Evolutionary conservation across 2,888 invertebrate genomes (phyloP), one percentile per base, ranked within the genome.

Genomic region (Calameuta idolon): DNA sequence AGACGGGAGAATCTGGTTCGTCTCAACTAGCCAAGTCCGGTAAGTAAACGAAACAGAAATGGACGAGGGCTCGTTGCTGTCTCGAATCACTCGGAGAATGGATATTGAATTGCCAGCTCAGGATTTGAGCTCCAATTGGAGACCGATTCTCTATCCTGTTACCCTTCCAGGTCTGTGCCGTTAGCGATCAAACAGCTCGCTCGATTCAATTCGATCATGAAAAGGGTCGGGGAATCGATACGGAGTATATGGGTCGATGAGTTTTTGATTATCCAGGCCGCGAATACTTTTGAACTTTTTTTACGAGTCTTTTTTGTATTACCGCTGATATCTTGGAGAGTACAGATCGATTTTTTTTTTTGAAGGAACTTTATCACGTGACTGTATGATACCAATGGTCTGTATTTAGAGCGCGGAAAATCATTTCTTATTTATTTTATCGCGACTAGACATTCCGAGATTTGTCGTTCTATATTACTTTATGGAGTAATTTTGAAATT

Each of bases 41-140:
- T 85, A 86, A 86, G 86, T 86, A 85, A 86, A 86, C 85, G 85
- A 83, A 85, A 81, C 83, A 83, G 82, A 83, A 86, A 83, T 83
- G 84, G 85, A 86, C 84, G 84, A 85, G 83, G 75, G 81, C 83
- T 85, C 83, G 83, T 85, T 86, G 79, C 81, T 79, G 77, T 79
- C 80, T 79, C 79, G 83, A 84, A 84, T 86, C 83, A 84, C 83
- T 84, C 83, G 83, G 80, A 81, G 85, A 86, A 85, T 85, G 85
- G 85, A 85, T 85, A 86, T 85, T 85, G 84, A 82, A 86, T 86
- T 85, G 83, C 85, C 80, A 80, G 77, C 82, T 81, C 79, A 85
- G 86, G 85, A 86, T 85, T 84, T 83, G 83, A 84, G 80, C 81
- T 78, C 73, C 81, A 69, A 76, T 71, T 81, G 69, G 73, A 78